A percentile compares a stretch with the other conserved stretches of the same genome.
Conservation (phyloP, 1,140 invertebrate genomes). For the Chionoecetes opilio region DNA sequence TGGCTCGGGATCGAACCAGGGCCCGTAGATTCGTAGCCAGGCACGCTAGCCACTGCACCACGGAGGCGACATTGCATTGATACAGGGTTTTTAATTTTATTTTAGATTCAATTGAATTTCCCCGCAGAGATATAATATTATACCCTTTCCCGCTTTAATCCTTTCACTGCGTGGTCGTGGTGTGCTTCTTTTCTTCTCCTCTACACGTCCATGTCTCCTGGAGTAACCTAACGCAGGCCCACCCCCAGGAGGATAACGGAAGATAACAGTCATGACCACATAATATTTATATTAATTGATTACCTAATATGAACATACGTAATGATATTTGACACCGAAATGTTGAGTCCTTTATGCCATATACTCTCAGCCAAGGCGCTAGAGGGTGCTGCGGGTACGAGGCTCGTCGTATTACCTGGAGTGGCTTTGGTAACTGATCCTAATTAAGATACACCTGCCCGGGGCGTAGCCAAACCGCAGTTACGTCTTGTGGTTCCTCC, state of each 20-base stretch:
- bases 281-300: not conserved
- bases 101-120: no score
- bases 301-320: not conserved
- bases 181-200: not conserved
- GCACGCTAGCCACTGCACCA: no score
- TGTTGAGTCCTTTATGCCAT: conserved; percentile 12
- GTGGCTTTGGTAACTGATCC: conserved; percentile 27
- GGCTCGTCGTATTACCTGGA: conserved; percentile 25
- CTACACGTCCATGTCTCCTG: no score
- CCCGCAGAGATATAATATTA: no score
- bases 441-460: conserved; percentile 4
- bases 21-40: no score
- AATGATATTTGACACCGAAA: not conserved
- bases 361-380: not conserved
- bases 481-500: not conserved
- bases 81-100: no score
- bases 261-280: not conserved
- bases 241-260: no score
- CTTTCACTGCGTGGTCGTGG: no score
- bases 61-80: no score
- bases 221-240: no score
- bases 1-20: no score
- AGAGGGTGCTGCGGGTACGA: not conserved
- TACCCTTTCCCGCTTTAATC: no score
- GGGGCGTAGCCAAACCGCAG: not conserved